Evolutionary conservation across 2,888 invertebrate genomes (phyloP).

Genomic region (Gymnosoma rotundatum): DNA sequence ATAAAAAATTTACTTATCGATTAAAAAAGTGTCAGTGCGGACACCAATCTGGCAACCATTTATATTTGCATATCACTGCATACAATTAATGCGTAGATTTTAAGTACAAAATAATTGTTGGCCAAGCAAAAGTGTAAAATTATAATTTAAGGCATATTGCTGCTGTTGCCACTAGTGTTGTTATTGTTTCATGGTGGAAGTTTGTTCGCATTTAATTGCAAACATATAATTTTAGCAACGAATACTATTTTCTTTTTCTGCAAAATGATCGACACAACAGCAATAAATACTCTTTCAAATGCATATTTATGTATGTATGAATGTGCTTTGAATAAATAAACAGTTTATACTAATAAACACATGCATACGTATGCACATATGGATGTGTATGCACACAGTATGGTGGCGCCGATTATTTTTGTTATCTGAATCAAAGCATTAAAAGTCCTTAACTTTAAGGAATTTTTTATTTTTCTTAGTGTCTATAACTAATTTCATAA

Average conservation of each 20-base stretch:
- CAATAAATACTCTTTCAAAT: constrained; percentile 31
- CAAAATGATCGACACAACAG: constrained; percentile 51
- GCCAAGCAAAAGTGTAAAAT: constrained; percentile 60
- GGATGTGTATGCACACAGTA: background rate
- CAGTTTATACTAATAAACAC: background rate
- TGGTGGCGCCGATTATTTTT: background rate
- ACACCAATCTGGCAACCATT: constrained; percentile 11
- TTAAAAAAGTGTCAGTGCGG: background rate
- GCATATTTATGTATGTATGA: constrained; percentile 11
- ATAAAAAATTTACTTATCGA: background rate
- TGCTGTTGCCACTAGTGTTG: constrained; percentile 26
- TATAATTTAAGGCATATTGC: constrained; percentile 54
- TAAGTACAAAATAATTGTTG: constrained; percentile 42
- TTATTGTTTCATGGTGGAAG: constrained; percentile 40
- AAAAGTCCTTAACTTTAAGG: background rate
- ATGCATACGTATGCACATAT: background rate
- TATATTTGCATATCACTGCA: constrained; percentile 1
- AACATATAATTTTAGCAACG: constrained; percentile 43
- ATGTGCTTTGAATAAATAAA: constrained; percentile 23
- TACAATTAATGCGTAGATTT: constrained; percentile 27
- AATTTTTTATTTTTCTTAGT: too few relatives aligned
- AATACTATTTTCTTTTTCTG: constrained; percentile 27
- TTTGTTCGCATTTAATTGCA: constrained; percentile 53
- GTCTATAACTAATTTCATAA: too few relatives aligned
- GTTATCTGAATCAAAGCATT: background rate